Base-by-base conservation (phyloP, 2,113 vertebrate genomes). In the Corydoras maculifer region DNA sequence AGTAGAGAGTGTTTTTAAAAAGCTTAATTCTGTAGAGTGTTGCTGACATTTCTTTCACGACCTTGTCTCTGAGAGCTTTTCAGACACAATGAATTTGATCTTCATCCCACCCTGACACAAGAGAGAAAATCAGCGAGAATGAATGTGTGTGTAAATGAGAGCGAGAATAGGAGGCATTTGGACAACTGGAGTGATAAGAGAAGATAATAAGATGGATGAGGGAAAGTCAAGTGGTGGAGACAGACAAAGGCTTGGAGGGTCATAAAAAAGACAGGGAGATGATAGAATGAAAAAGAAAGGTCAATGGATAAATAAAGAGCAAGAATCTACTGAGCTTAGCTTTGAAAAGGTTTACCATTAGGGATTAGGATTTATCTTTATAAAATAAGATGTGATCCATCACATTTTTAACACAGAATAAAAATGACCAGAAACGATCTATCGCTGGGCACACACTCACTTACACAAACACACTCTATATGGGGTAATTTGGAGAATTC, bases 281-380 rank as follows among this genome's bases (percentile, higher is more conserved):
- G 49, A 55, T 50, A 43, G 43, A 43, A 51, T n/a, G 55, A 31
- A 62, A 68, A 51, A 63, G 31, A 12, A 60, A n/a, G 25, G 53
- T 43, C 29, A 58, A 25, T 14, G 29, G 62, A 48, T 53, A 48
- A 48, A 62, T 57, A 48, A 48, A 62, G 65, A 61, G 65, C 66
- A 14, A 61, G 32, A 70, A 69, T 65, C 18, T 31, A 18, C 15
- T 62, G 70, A 48, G 43, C 67, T 74, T 32, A 67, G 25, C 49
- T 54, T 54, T 15, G 18, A 72, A 48, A n/a, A 15, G 14, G 54
- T 14, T 65, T 59, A 53, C 30, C 62, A 66, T 54, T 6, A 43
- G 65, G 73, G 69, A 75, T 64, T 55, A 68, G 51, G 67, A n/a
- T 68, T 68, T 75, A 53, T 25, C 30, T 68, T 59, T 30, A 58